These are phyloP conservation scores for Leistus spinibarbis DNA, from an alignment of 2,888 invertebrate genomes.

Conservation along the genomic window DNA sequence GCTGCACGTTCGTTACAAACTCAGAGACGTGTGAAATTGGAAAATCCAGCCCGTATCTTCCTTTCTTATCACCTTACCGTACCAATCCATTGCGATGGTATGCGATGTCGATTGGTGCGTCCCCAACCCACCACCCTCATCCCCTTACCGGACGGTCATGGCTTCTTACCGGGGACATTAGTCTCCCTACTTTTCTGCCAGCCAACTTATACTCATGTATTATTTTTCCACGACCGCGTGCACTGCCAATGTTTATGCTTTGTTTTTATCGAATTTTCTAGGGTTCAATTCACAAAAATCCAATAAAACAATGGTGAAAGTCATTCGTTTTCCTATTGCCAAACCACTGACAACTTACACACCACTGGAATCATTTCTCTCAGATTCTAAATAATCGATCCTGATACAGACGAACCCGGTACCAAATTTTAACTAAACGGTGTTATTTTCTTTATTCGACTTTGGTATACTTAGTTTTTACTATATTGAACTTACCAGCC, in stretches of 20 bases:
- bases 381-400: too few relatives aligned
- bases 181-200: not conserved
- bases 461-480: too few relatives aligned
- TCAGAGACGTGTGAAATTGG: conserved; percentile 58
- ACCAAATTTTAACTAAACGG: too few relatives aligned
- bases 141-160: not conserved
- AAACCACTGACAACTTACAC: not conserved
- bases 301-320: not conserved
- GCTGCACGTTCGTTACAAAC: conserved; percentile 50
- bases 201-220: not conserved
- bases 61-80: conserved; percentile 13
- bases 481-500: too few relatives aligned
- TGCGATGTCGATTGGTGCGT: not conserved
- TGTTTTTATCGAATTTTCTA: not conserved
- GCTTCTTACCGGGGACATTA: not conserved
- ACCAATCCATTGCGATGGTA: conserved; percentile 3
- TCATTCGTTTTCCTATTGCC: not conserved
- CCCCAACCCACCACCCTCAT: not conserved
- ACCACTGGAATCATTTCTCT: not conserved
- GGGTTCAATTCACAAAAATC: conserved; percentile 1
- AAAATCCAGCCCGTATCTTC: conserved; percentile 50
- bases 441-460: too few relatives aligned
- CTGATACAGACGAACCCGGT: too few relatives aligned
- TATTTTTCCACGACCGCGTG: not conserved
- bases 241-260: not conserved